These are phyloP conservation scores for Leguminivora glycinivorella DNA, from an alignment of 1,140 invertebrate species.

Conservation along the genomic window DNA sequence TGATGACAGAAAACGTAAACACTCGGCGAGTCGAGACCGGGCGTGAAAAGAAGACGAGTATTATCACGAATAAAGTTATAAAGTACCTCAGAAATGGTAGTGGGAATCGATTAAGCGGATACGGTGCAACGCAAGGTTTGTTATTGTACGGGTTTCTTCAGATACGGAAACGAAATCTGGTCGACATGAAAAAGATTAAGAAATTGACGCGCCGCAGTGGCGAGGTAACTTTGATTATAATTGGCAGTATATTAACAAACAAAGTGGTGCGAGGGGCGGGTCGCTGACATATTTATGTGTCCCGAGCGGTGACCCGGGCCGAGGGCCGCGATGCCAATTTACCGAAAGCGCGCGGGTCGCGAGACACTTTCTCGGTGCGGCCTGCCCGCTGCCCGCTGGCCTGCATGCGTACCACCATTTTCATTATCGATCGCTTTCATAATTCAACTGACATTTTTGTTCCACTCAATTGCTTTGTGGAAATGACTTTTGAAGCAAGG, in stretches of 20 bases:
- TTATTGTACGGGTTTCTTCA: slow-evolving; percentile 44
- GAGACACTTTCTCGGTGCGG: slow-evolving; percentile 69
- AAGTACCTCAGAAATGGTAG: slow-evolving; percentile 24
- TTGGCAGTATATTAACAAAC: slow-evolving; percentile 77
- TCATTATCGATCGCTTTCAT: slow-evolving; percentile 74
- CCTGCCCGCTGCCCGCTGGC: slow-evolving; percentile 39
- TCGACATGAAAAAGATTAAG: slow-evolving; percentile 58
- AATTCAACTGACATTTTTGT: slow-evolving; percentile 68
- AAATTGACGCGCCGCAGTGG: slow-evolving; percentile 63
- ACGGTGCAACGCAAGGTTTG: slow-evolving; percentile 34
- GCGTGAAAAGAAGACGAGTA: slow-evolving; percentile 15
- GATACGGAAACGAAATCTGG: slow-evolving; percentile 46
- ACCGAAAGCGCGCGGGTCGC: slow-evolving; percentile 66
- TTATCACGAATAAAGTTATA: slow-evolving; percentile 27
- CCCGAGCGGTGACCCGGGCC: slow-evolving; percentile 57
- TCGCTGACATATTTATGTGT: slow-evolving; percentile 72
- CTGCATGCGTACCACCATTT: slow-evolving; percentile 63
- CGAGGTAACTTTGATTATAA: slow-evolving; percentile 74
- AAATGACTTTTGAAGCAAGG: slow-evolving; percentile 35
- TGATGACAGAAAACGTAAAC: slow-evolving; percentile 21
- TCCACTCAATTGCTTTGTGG: slow-evolving; percentile 52
- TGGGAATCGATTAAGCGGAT: slow-evolving; percentile 35
- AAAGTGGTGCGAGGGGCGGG: slow-evolving; percentile 66
- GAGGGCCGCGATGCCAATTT: slow-evolving; percentile 53
- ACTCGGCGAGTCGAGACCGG: background rate